These are phyloP conservation scores for Cephus sareptanus DNA, from an alignment of 2,888 invertebrate genomes.

Conservation along the genomic window DNA sequence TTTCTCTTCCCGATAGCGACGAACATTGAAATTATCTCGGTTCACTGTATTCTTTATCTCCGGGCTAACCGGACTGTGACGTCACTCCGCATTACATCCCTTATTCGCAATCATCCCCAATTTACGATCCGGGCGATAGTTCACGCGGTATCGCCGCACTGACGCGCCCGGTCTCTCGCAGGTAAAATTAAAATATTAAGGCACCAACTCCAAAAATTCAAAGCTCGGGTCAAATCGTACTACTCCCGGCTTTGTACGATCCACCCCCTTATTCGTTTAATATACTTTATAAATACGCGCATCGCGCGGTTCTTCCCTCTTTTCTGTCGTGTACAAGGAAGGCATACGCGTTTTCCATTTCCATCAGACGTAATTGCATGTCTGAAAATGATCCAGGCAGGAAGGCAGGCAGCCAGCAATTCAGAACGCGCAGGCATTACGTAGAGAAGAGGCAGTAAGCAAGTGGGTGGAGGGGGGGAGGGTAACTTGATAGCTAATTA, in stretches of 20 bases:
- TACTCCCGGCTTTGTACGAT: background rate
- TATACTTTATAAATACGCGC: background rate
- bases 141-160: background rate
- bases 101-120: background rate
- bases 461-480: slow-evolving; percentile 28
- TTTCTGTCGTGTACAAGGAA: slow-evolving; percentile 18
- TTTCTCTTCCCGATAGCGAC: background rate
- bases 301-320: background rate
- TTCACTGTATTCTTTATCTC: background rate
- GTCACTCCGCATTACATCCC: background rate
- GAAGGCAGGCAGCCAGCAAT: slow-evolving; percentile 30
- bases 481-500: slow-evolving; percentile 56
- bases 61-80: background rate
- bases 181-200: background rate
- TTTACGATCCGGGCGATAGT: background rate
- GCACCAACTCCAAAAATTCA: background rate
- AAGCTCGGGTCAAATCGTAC: background rate
- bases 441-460: slow-evolving; percentile 26
- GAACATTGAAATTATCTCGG: background rate
- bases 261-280: background rate
- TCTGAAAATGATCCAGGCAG: slow-evolving; percentile 47
- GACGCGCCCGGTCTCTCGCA: no score
- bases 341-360: slow-evolving; percentile 38
- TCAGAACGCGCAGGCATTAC: background rate
- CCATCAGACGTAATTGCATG: slow-evolving; percentile 49